Base-by-base conservation (phyloP, 2,797 vertebrate genomes). In the Trichosurus vulpecula region DNA sequence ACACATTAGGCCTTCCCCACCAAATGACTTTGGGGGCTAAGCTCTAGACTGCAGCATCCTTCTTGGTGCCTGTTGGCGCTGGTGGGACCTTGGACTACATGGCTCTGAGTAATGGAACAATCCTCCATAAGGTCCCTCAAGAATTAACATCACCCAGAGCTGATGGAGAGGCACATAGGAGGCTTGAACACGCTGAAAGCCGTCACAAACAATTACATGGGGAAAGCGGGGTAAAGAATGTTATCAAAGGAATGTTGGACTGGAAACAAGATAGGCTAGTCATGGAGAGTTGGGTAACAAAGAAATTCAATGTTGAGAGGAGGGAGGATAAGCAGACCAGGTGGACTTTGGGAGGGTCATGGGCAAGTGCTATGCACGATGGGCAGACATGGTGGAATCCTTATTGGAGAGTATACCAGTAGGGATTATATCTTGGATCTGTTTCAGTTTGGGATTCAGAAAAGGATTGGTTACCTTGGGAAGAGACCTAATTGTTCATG, bases 61-160 rank as follows among this genome's bases (percentile, higher is more conserved):
- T 61, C 57, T 95, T 41, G 74, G 55, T 89, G 89, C 14, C 35
- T 30, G 27, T 51, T 94, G 93, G 90, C 90, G 91, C n/a, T 52
- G 74, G 29, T 56, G 53, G 90, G 54, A 51, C 30, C 41, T 87
- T 87, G 25, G 9, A 12, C 22, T 11, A 47, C 74, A 12, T 87
- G 22, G 25, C 22, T 87, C 10, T 27, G 41, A 51, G 22, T 27
- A 16, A 87, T 9, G 22, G 41, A 47, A 47, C 74, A 81, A 25
- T 87, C 22, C 10, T 51, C 74, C 41, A 27, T 51, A 11, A 87
- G 10, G 74, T 29, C 25, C 14, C 35, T 11, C 27, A 47, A 47
- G 41, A 47, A 47, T 81, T 4, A 81, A 22, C 41, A 81, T 47
- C 22, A 27, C 9, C 22, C 41, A 27, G 41, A 51, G 41, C 8